Evolutionary conservation across 2,888 invertebrate species (phyloP), one percentile per base, ranked within the genome.

Genomic region (Ptilodon capucinus): DNA sequence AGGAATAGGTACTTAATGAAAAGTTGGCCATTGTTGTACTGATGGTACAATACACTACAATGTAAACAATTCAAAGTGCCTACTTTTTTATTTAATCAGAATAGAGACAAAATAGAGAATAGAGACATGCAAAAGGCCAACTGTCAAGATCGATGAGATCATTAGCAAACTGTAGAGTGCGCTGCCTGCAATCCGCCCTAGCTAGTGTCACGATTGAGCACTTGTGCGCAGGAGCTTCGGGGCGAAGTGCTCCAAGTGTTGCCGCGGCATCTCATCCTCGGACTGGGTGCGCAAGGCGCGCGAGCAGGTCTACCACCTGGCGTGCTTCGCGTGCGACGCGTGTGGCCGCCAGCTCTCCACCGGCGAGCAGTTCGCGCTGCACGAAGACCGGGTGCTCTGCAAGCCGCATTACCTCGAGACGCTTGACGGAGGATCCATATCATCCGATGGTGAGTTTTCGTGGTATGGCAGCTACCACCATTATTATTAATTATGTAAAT

Each of bases 231-330:
- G 99, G 93, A 96, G 96, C 78, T 99, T 98, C 86, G 98, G 98
- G 54, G 96, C 97, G 47, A 98, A 98, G 90, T 99, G 99, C 88
- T 96, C 98, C 42, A 98, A 98, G 84, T 99, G 99, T 87, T 95
- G 95, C 68, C 94, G 99, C 44, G 95, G 95, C 67, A 98, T 99
- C 76, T 97, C 97, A 14, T 95, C 98, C 14, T 97, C 97, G 38
- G 99, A 99, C 91, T 99, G 99, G 99, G 99, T 99, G 73, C 93
- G 99, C 56, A 95, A 98, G 78, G 99, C 99, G 28, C 93, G 97
- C 44, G 96, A 97, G 76, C 95, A 97, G 83, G 97, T 99, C 25
- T 99, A 98, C 91, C 99, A 99, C 90, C 92, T 99, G 81, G 99
- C 99, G 40, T 99, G 99, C 91, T 99, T 99, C 91, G 98, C 99